Evolutionary conservation across 2,113 vertebrate genomes (phyloP), one percentile per base, ranked within the genome.

Genomic region (Ancistrus triradiatus): DNA sequence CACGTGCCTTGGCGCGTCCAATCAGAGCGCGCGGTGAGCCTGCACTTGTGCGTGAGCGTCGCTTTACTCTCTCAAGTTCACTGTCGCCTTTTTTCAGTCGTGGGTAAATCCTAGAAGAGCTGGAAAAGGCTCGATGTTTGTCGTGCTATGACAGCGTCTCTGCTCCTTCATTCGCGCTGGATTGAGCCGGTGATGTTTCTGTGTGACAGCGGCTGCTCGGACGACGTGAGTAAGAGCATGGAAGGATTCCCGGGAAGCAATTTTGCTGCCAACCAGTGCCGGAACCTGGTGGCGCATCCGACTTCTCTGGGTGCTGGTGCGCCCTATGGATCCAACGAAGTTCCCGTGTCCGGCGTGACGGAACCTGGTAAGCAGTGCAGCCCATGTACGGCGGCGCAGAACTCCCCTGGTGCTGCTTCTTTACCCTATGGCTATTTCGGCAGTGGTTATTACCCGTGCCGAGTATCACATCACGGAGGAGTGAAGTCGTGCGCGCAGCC

Each of bases 151-250:
- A 98, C 95, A 91, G 93, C 93, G 84, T 93, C 95, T 88, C 87
- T 97, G 82, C 93, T 98, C 85, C 93, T 98, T 86, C 93, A 94
- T 81, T 93, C 95, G 80, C 93, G 92, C 91, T 98, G 95, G 95
- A 91, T 94, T 86, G 95, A 98, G 89, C 94, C 94, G 85, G 91
- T 98, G 88, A 98, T 98, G 95, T 98, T 97, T 69, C 92, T 98
- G 77, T 98, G 96, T 91, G 95, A 97, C 90, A 93, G 90, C 89
- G 85, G 89, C 78, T 84, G 89, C 78, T 83, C 95, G 88, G 91
- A 94, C 81, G 91, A 93, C 66, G 91, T 93, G 84, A 95, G 87
- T 87, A 96, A 97, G 88, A 97, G 91, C 88, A 97, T 98, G 94
- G 94, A 97, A 77, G 91, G 90, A 70, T 92, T 91, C 80, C 88